Evolutionary conservation across 2,113 vertebrate genomes (phyloP), one percentile per base, ranked within the genome.

Genomic region (Larimichthys crocea): DNA sequence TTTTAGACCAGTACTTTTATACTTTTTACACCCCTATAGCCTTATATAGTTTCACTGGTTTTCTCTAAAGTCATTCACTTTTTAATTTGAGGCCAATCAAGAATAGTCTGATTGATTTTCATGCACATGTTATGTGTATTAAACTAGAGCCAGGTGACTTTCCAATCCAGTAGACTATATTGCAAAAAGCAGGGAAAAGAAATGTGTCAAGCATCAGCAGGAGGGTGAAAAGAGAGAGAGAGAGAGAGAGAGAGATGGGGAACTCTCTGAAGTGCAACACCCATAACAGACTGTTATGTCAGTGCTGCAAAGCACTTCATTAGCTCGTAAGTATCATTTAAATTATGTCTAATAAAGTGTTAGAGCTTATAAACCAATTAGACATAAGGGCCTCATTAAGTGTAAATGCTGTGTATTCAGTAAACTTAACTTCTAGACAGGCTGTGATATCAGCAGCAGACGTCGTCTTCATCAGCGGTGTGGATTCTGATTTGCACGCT

Each of bases 281-380:
- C 60, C 24, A 24, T 46, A 60, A 52, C n/a, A 35, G 42, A 31
- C 22, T 60, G 29, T 60, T 4, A 11, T 19, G 57, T 77, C 12
- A 42, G 20, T 74, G 61, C 7, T 5, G 35, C 20, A 52, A 56
- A 74, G 60, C 63, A 59, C 42, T 63, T 63, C 42, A 48, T 73
- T 44, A 76, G n/a, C 31, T 35, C 46, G 31, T 20, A 50, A 79
- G 26, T 72, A 50, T 57, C 1, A 52, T 68, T 78, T 69, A 6
- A 64, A 70, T 68, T 64, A 52, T 53, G 44, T 57, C 26, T 57
- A 49, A 64, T 57, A 31, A 42, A 79, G 46, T 61, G 49, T 79
- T 60, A 71, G 26, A 49, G 26, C 10, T 40, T n/a, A 46, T 77
- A 19, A 65, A 14, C 57, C 66, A 75, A 70, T 53, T 65, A 70